phyloP scores from a whole-genome alignment of 2,797 vertebrate species.

The Lagocephalus sceleratus region DNA sequence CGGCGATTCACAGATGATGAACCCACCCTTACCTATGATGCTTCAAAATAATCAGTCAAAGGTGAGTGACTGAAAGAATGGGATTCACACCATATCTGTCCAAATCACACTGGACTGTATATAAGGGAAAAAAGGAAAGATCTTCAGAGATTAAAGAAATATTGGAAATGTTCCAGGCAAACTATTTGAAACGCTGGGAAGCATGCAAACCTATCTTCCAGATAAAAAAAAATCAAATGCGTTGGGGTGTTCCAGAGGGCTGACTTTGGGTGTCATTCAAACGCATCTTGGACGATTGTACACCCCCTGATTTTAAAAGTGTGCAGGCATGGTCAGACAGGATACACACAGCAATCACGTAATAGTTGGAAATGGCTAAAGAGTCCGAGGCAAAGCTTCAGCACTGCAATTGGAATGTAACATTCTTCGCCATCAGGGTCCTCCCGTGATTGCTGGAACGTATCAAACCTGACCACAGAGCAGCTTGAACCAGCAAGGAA shows the following conservation, averaged over 20 bases:
- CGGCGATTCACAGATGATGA: slow-evolving; percentile 49
- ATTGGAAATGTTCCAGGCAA: slow-evolving; percentile 38
- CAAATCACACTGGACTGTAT: slow-evolving; percentile 12
- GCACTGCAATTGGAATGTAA: slow-evolving; percentile 46
- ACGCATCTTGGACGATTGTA: slow-evolving; percentile 54
- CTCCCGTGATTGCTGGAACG: slow-evolving; percentile 32
- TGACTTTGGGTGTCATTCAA: slow-evolving; percentile 59
- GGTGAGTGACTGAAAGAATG: slow-evolving; percentile 28
- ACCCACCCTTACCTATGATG: slow-evolving; percentile 53
- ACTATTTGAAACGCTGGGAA: slow-evolving; percentile 46
- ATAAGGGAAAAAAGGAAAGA: slow-evolving; percentile 32
- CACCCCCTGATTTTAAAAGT: slow-evolving; percentile 15
- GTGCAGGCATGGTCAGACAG: slow-evolving; percentile 24
- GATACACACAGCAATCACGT: slow-evolving; percentile 38
- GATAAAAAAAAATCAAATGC: slow-evolving; percentile 52
- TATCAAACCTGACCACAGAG: slow-evolving; percentile 26
- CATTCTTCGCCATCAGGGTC: slow-evolving; percentile 8
- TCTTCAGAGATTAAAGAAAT: background rate
- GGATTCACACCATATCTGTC: slow-evolving; percentile 26
- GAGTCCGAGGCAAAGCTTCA: slow-evolving; percentile 17
- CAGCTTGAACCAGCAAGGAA: slow-evolving; percentile 7
- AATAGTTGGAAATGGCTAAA: slow-evolving; percentile 34
- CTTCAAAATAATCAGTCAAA: slow-evolving; percentile 25
- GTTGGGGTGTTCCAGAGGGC: slow-evolving; percentile 53
- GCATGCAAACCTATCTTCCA: slow-evolving; percentile 37